These are phyloP conservation scores for Drosophila aff. DNA, from an alignment of 1,140 invertebrate species.

Conservation along the genomic window DNA sequence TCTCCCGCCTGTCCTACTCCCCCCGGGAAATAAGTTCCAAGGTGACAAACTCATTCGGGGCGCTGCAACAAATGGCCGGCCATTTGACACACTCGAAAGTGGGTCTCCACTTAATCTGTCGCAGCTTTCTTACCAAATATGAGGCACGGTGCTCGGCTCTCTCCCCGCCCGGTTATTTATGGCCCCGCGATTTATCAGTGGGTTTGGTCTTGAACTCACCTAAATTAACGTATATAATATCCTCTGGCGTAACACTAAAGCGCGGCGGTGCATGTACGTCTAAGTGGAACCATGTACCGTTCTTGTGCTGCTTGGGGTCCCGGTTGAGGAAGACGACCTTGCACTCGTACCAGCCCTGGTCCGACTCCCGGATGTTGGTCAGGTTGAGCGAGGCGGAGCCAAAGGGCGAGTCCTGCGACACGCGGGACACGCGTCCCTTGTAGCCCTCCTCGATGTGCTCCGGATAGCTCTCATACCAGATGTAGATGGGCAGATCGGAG, in stretches of 20 bases:
- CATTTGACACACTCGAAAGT: conserved; percentile 78
- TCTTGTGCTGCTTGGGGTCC: conserved; percentile 94
- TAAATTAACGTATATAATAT: conserved; percentile 97
- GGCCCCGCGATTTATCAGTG: conserved; percentile 13
- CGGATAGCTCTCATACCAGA: conserved; percentile 98
- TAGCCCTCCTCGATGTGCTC: conserved; percentile 97
- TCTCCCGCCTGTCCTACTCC: background rate
- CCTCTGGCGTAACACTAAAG: conserved; percentile 96
- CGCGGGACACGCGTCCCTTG: conserved; percentile 94
- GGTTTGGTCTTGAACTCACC: conserved; percentile 82
- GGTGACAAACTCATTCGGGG: conserved; percentile 75
- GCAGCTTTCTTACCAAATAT: conserved; percentile 35
- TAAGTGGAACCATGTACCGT: conserved; percentile 98
- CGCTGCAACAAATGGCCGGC: conserved; percentile 73
- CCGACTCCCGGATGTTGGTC: conserved; percentile 95
- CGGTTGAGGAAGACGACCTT: conserved; percentile 98
- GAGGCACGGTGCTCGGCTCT: background rate
- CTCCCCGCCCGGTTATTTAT: conserved; percentile 40
- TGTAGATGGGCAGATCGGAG: conserved; percentile 97
- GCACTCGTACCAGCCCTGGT: conserved; percentile 99
- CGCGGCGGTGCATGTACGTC: conserved; percentile 97
- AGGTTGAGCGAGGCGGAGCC: conserved; percentile 96
- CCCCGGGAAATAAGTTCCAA: conserved; percentile 46
- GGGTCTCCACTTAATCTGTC: conserved; percentile 62
- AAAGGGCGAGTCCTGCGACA: conserved; percentile 93